Base-by-base conservation (phyloP, 2,888 invertebrate species). In the Orchestes rusci region DNA sequence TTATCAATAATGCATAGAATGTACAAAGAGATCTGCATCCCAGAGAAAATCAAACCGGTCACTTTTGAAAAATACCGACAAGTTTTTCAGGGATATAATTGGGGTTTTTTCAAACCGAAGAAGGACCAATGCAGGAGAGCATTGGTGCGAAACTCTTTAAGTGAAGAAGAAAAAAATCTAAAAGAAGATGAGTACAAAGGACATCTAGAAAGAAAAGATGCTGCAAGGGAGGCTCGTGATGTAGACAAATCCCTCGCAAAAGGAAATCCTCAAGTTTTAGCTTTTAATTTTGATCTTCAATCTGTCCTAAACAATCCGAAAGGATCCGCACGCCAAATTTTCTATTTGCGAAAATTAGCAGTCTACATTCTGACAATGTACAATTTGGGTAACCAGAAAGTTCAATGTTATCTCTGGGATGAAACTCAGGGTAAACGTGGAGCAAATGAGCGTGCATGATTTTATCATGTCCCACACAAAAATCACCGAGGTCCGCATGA, bases 291-390 rank as follows among this genome's bases (percentile, higher is more conserved):
- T 50, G 59, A 61, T 55, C 46, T 60, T 5, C 52, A 62, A 51
- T 59, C 59, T 27, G 58, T 60, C 5, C 45, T 58, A 16, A 43
- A 19, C 20, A 55, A 54, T n/a, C 61, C 58, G 19, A 59, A 60
- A 54, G 55, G 54, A 20, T 30, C 46, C 17, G 34, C 34, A 12
- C 16, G 17, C 4, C 34, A 34, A 34, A 34, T 34, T 15, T 34
- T 34, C 16, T 28, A 59, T 43, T 48, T 57, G 16, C 46, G 59
- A 17, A 62, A 61, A 49, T 46, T 61, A 35, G 58, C 59, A 15
- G 54, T 58, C 4, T 60, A 58, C 42, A 63, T 60, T 53, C 56
- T 61, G 17, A 62, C 60, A 3, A 37, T 62, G n/a, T 60, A 63
- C 45, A 59, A 59, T 45, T 53, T 58, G 39, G 59, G 50, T 30